Evolutionary conservation across 64 coral and sea anemone species (phyloP), one percentile per base, ranked within the genome.

Genomic region (Orbicella faveolata): DNA sequence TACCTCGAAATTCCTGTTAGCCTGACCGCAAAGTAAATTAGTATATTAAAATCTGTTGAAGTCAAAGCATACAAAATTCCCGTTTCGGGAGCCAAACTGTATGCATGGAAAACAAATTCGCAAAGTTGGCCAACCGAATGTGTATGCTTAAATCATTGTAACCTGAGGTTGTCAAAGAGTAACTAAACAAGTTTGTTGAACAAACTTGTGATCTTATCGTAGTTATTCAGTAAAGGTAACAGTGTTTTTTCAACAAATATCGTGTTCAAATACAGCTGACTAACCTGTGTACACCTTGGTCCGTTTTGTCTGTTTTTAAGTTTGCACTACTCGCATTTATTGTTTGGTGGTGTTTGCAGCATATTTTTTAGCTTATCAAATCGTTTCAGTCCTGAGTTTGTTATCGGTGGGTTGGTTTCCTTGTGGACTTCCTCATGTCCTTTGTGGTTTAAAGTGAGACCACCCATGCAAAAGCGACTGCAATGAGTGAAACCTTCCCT

Each of bases 141-240:
- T 68, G 25, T 26, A 70, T 70, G 67, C 30, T 70, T 70, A 26
- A 70, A 26, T 70, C 67, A 70, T 70, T 70, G 21, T 25, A 70
- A 70, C 25, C 25, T 2, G 21, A 23, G 25, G 23, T 26, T 23
- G 2, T 5, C 21, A 25, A 10, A n/a, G 25, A 70, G 20, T 70
- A 11, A 69, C 39, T 35, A 70, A 39, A 83, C 36, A 36, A 83
- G 61, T 67, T 83, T 83, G 80, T 83, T 68, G 18, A 64, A 83
- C 21, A 83, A 83, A 83, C 63, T 48, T 72, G 36, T 73, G 82
- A 70, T 85, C 65, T 85, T 85, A 85, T 85, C 82, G 52, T 16
- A 41, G 36, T 85, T 52, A 85, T 72, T 48, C 82, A 85, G 82
- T 10, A 44, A 1, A 63, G 57, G 25, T 26, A n/a, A 19, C 52